Conservation (phyloP, 2,888 invertebrate species). For the Morpho helenor region DNA sequence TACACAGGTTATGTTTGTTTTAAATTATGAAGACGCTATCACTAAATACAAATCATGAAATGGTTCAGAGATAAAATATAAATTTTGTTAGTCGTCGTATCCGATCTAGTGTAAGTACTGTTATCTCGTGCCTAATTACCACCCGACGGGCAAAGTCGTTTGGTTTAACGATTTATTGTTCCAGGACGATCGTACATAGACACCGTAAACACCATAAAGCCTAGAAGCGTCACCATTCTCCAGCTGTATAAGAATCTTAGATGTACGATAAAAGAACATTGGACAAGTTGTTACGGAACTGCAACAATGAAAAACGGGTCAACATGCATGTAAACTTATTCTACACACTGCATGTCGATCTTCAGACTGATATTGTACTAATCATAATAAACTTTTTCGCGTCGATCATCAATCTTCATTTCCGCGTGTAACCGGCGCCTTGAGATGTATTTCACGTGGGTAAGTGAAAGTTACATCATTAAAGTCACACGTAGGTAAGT, state of each 20-base stretch:
- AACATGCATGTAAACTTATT: neutral
- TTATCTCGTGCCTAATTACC: too few relatives aligned
- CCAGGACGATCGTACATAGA: neutral
- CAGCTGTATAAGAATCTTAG: too few relatives aligned
- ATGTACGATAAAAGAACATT: too few relatives aligned
- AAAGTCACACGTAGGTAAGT: constrained; percentile 40
- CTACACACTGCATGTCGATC: neutral
- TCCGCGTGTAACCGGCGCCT: constrained; percentile 57
- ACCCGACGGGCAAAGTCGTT: neutral
- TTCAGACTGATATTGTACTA: constrained; percentile 33
- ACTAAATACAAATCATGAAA: neutral
- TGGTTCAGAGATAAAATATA: neutral
- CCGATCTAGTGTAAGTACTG: too few relatives aligned
- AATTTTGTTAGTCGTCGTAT: too few relatives aligned
- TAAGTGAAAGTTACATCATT: constrained; percentile 71
- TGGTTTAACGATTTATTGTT: neutral
- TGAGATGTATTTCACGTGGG: constrained; percentile 60
- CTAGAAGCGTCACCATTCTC: too few relatives aligned
- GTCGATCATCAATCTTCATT: constrained; percentile 71
- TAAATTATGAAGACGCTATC: neutral
- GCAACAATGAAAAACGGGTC: too few relatives aligned
- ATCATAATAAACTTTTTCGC: constrained; percentile 49
- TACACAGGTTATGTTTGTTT: neutral
- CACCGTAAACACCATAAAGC: too few relatives aligned
- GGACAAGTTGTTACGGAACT: too few relatives aligned